Evolutionary conservation across 2,113 vertebrate genomes (phyloP).

Genomic region (Psophia crepitans): DNA sequence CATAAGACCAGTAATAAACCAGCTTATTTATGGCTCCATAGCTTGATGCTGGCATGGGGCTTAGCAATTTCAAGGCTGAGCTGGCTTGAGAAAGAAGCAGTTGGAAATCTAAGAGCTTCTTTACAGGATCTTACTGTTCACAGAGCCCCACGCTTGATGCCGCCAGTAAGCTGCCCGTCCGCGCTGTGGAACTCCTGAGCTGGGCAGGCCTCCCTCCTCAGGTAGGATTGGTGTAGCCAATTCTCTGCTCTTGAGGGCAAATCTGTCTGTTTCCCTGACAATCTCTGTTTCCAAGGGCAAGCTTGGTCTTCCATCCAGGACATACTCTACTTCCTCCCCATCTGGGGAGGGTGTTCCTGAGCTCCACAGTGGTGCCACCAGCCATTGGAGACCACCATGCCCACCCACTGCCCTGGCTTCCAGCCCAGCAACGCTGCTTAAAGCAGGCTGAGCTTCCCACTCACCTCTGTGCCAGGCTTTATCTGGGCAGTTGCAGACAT

Average conservation of each 20-base stretch:
- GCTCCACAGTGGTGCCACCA: neutral
- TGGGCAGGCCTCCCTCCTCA: neutral
- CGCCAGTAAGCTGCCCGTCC: neutral
- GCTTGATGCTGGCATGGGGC: neutral
- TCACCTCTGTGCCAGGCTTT: neutral
- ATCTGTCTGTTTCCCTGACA: neutral
- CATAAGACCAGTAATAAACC: neutral
- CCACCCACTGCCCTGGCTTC: neutral
- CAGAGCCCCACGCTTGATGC: neutral
- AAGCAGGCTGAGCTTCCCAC: neutral
- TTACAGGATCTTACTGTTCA: neutral
- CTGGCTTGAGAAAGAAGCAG: neutral
- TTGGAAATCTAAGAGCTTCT: neutral
- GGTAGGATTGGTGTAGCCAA: neutral
- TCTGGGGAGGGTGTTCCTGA: neutral
- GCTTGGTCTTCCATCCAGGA: neutral
- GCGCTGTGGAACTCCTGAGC: neutral
- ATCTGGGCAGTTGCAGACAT: neutral
- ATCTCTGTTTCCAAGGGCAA: neutral
- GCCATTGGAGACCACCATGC: neutral
- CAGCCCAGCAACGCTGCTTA: neutral
- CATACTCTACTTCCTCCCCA: neutral
- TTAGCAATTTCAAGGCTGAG: conserved; percentile 16
- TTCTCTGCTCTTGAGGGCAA: neutral
- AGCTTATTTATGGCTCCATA: neutral